phyloP scores from a whole-genome alignment of 2,888 invertebrate genomes.

The Phragmatobia fuliginosa region DNA sequence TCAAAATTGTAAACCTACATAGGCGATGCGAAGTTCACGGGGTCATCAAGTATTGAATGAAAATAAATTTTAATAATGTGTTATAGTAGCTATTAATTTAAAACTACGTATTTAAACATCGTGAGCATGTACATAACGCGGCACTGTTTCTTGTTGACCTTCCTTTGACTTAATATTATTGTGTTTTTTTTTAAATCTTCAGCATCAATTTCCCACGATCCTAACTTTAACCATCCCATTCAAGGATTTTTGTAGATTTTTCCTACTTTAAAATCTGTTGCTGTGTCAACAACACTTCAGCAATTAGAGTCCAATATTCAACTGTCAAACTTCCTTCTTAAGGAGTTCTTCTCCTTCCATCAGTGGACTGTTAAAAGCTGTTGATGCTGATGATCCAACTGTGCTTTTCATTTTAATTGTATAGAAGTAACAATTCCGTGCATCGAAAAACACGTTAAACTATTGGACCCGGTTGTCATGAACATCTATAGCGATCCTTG shows the following conservation, averaged over 20 bases:
- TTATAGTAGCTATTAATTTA: background rate
- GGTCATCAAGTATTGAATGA: background rate
- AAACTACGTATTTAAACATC: background rate
- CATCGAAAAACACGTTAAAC: too few species aligned
- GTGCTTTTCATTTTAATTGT: too few species aligned
- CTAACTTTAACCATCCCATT: background rate
- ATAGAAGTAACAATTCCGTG: too few species aligned
- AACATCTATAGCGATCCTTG: too few species aligned
- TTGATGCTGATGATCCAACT: too few species aligned
- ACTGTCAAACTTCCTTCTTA: too few species aligned
- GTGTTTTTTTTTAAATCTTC: constrained; percentile 1
- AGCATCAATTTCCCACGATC: constrained; percentile 5
- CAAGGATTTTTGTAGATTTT: background rate
- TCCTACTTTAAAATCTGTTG: background rate
- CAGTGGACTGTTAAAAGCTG: too few species aligned
- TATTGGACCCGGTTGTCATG: too few species aligned
- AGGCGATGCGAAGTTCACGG: too few species aligned
- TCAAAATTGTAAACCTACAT: too few species aligned
- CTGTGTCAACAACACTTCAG: background rate
- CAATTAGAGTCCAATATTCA: background rate
- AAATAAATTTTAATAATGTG: background rate
- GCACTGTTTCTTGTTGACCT: background rate
- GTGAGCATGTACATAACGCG: background rate
- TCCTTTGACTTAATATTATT: constrained; percentile 9
- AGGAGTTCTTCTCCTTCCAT: too few species aligned